A percentile compares a stretch with the other conserved stretches of the same genome.
Conservation (phyloP, 1,140 invertebrate species). For the Pseudobourletiella spinata region DNA sequence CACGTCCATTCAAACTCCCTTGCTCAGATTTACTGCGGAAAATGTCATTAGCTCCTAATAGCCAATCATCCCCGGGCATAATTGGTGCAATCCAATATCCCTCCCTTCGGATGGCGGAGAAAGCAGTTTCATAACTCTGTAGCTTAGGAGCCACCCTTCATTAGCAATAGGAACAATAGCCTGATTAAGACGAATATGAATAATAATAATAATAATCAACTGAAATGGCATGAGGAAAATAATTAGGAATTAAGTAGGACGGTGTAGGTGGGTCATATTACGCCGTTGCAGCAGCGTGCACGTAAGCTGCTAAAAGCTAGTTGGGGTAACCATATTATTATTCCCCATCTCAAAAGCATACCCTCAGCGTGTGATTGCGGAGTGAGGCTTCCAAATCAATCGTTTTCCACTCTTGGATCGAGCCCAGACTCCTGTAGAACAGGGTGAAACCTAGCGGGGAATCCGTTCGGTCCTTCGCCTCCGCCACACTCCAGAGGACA, state of each 20-base stretch:
- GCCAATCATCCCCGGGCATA: too few relatives aligned
- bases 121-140: too few relatives aligned
- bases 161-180: too few relatives aligned
- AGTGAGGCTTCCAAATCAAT: slow-evolving; percentile 13
- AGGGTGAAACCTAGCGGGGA: slow-evolving; percentile 27
- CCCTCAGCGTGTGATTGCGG: slow-evolving; percentile 25
- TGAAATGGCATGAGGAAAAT: background rate
- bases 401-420: slow-evolving; percentile 22
- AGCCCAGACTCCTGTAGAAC: slow-evolving; percentile 23
- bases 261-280: background rate
- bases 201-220: too few relatives aligned
- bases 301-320: background rate
- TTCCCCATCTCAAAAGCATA: background rate
- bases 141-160: too few relatives aligned
- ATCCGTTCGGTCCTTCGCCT: slow-evolving; percentile 5
- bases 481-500: slow-evolving; percentile 15
- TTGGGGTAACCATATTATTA: background rate
- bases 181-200: too few relatives aligned
- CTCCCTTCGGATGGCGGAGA: too few relatives aligned
- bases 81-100: too few relatives aligned
- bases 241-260: background rate
- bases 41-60: too few relatives aligned
- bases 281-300: background rate
- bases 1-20: too few relatives aligned
- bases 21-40: too few relatives aligned